A percentile compares a stretch with the other conserved stretches of the same genome.
phyloP scores from a whole-genome alignment of 2,888 invertebrate species.

The Digitonthophagus gazella region DNA sequence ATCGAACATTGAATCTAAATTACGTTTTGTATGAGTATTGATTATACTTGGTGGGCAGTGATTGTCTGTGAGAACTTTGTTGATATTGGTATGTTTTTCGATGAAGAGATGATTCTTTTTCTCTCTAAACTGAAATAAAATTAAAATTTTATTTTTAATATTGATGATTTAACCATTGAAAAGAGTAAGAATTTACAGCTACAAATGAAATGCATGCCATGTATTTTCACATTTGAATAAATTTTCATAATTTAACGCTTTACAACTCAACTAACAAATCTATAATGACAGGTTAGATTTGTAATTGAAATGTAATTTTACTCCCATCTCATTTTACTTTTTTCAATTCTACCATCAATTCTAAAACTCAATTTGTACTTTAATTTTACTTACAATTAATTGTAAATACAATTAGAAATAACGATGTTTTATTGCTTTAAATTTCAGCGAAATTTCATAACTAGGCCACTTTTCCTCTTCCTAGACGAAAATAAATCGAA shows the following conservation, averaged over 20 bases:
- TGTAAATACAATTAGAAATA: no score
- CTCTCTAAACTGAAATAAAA: constrained; percentile 57
- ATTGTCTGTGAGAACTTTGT: constrained; percentile 54
- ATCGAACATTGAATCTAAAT: constrained; percentile 38
- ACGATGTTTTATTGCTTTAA: no score
- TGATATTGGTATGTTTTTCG: constrained; percentile 53
- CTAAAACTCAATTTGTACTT: no score
- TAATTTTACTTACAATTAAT: no score
- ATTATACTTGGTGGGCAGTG: constrained; percentile 48
- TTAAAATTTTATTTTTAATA: not conserved
- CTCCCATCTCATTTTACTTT: not conserved
- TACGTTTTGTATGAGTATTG: constrained; percentile 45
- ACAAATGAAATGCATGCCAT: not conserved
- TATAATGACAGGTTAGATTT: not conserved
- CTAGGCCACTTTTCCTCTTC: not conserved
- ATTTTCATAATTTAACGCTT: constrained; percentile 1
- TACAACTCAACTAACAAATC: not conserved
- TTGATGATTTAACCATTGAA: not conserved
- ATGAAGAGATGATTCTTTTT: constrained; percentile 59
- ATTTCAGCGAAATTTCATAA: not conserved
- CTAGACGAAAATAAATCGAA: not conserved
- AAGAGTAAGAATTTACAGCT: not conserved
- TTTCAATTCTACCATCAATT: no score
- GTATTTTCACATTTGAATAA: not conserved
- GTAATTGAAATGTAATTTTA: constrained; percentile 9